Base-by-base conservation (phyloP, 2,113 vertebrate species). In the Eudorcas thomsonii region DNA sequence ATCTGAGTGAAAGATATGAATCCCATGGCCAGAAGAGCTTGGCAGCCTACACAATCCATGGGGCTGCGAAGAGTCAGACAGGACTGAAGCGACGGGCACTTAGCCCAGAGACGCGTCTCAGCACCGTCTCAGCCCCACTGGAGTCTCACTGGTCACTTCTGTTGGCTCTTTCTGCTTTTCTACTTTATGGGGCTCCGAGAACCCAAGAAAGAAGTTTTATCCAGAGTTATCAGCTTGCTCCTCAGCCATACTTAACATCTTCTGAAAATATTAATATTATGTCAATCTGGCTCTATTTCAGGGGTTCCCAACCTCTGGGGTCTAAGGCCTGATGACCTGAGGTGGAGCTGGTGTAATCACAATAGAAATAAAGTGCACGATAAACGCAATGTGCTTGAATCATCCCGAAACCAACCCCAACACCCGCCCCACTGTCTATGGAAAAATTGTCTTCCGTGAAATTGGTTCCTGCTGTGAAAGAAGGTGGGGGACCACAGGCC, bases 341-440 rank as follows among this genome's bases (percentile, higher is more conserved):
- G 39, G 39, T 43, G 39, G 39, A 26, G 23, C 71, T 26, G 71
- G 39, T 43, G 1, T 15, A 26, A 14, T 26, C 36, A 43, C 17
- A 26, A 15, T 14, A 77, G 71, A 7, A 77, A 43, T 77, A 77
- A 77, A 39, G 5, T 14, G 2, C 71, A 43, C 1, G 25, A 43
- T 39, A 43, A 77, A 77, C 4, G 71, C 6, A 77, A 7, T 43
- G 23, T 43, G 6, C 71, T 77, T 77, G 39, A 77, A 26, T 77
- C 39, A 43, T 7, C 71, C 30, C 0, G 2, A 77, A 77, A 77
- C 71, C 39, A 43, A 19, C 23, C 39, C 23, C 1, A 3, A 8
- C 60, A 10, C 0, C 11, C 21, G n/a, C n/a, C n/a, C 21, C 1
- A 0, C 36, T 11, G 0, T 26, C 39, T 26, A 26, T 43, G 71